Evolutionary conservation across 1,140 invertebrate genomes (phyloP), one percentile per base, ranked within the genome.

Genomic region (Leptoteleia sp.): DNA sequence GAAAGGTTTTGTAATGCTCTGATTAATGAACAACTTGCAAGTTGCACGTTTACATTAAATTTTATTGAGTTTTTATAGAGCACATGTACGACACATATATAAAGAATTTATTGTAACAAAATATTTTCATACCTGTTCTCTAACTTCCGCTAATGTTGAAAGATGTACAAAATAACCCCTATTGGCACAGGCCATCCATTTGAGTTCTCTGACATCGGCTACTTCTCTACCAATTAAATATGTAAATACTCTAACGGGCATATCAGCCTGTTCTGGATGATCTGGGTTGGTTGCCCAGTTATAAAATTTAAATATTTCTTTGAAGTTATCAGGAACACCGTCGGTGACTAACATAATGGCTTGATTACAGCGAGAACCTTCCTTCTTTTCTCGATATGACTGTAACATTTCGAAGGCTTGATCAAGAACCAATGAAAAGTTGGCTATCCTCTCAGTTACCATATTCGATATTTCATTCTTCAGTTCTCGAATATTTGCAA

Each of bases 261-360:
- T 95, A 79, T 91, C 90, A 1, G 83, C 94, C 79, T 98, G 92
- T 12, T 98, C 95, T 71, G 96, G 93, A 76, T 93, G 93, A 61
- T 91, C 88, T 0, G 91, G 91, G 71, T 92, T 91, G 65, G 93
- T 91, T 25, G 91, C 90, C 93, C 93, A 96, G 88, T 99, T 99
- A 88, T 95, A 97, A 65, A 92, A 90, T 82, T 95, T 92, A 87
- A 99, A 99, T 40, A 99, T 93, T 79, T 97, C 94, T 82, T 97
- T 94, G 87, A 95, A 98, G 83, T 95, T 96, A 79, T 97, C 95
- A 9, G 98, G 97, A 13, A 98, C 96, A 16, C 98, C 98, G 90
- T 99, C 98, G 6, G 98, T 99, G 75, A 99, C 94, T 42, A 99
- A n/a, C n/a, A n/a, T n/a, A n/a, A n/a, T n/a, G n/a, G n/a, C n/a